Evolutionary conservation across 2,888 invertebrate genomes (phyloP), one percentile per base, ranked within the genome.

Genomic region (Ischnura elegans): DNA sequence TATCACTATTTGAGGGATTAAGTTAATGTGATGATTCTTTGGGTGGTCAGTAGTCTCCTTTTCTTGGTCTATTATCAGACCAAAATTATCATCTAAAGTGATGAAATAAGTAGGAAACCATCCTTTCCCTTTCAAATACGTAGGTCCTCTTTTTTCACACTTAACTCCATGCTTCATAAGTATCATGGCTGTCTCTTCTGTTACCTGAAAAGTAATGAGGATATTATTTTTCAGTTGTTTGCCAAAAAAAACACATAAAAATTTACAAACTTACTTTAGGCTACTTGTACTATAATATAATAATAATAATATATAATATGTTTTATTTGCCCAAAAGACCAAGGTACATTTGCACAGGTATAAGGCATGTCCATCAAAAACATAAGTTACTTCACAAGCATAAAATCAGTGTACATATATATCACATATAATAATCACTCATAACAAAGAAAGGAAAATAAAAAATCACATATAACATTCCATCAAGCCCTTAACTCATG

Each of bases 51-150:
- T 36, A 25, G 43, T 90, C 25, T 25, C 19, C 25, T 10, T 45
- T 90, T 45, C 42, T 29, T 43, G 61, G 21, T 90, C 61, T 5
- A 90, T 61, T 13, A 94, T 84, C 10, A 94, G 87, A 43, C 94
- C 93, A 87, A 87, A 94, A 51, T 97, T 96, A 66, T 97, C 97
- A 95, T 97, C 97, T 25, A 98, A 96, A 25, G 97, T 97, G 16
- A 98, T 97, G 95, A 97, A 98, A 95, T 97, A 98, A 5, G 98
- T 98, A 94, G 97, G 97, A 36, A 98, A 97, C 94, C 97, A 96
- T 93, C 96, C 96, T 94, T 97, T 97, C 0, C 98, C 98, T 96
- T 98, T 98, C 0, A 98, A 98, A 94, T 96, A 97, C 0, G 97
- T 98, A 94, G 97, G 96, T 0, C 98, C 98, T 45, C 98, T 96